Percentiles rank a stretch among this genome's conserved stretches.
phyloP scores from a whole-genome alignment of 2,797 vertebrate genomes.

The Emydoidea blandingii region DNA sequence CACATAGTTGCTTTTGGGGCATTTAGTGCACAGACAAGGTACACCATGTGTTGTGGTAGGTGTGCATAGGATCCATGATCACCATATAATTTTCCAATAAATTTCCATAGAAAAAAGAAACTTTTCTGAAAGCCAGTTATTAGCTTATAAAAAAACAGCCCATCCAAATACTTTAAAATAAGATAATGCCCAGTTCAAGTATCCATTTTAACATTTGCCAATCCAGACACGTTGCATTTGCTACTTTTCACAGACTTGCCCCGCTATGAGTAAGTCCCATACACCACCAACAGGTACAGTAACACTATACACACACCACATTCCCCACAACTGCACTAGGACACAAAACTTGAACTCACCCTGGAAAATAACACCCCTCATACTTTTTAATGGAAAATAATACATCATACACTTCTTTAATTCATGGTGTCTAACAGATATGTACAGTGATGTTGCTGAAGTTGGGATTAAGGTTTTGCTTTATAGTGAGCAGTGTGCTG shows the following conservation, averaged over 20 bases:
- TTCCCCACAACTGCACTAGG: neutral
- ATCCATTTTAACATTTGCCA: neutral
- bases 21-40: too few relatives aligned
- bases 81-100: too few relatives aligned
- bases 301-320: neutral
- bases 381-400: neutral
- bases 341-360: neutral
- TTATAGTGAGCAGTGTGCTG: neutral
- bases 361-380: neutral
- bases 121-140: neutral
- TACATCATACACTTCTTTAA: neutral
- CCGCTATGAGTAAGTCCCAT: neutral
- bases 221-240: neutral
- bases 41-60: too few relatives aligned
- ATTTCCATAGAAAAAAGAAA: too few relatives aligned
- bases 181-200: neutral
- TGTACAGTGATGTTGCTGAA: too few relatives aligned
- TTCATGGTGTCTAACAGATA: too few relatives aligned
- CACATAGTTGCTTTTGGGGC: too few relatives aligned
- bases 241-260: neutral
- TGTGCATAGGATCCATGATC: too few relatives aligned
- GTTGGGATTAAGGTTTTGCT: too few relatives aligned
- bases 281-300: neutral
- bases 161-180: neutral
- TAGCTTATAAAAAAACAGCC: neutral